phyloP scores from a whole-genome alignment of 2,113 vertebrate species.

The Gadus chalcogrammus region DNA sequence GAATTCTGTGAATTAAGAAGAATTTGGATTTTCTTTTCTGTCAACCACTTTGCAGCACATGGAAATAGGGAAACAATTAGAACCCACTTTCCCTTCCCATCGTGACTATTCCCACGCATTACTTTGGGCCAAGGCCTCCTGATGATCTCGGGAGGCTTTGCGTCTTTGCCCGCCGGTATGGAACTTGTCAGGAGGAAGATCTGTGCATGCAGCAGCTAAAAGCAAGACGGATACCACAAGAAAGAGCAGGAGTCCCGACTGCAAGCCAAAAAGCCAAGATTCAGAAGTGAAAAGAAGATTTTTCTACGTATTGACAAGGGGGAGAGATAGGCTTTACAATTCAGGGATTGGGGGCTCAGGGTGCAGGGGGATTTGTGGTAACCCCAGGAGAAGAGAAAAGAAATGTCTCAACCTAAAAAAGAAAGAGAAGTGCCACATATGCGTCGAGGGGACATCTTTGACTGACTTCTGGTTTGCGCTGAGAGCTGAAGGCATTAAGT shows the following conservation, averaged over 20 bases:
- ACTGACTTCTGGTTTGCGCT: constrained; percentile 61
- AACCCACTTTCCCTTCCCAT: constrained; percentile 85
- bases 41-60: background rate
- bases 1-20: constrained; percentile 69
- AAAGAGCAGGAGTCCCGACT: constrained; percentile 62
- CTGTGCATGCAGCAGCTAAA: constrained; percentile 82
- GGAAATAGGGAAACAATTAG: constrained; percentile 84
- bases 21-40: constrained; percentile 67
- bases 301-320: constrained; percentile 67
- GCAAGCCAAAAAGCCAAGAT: constrained; percentile 58
- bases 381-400: constrained; percentile 60
- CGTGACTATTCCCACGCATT: constrained; percentile 94
- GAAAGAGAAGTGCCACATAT: constrained; percentile 61
- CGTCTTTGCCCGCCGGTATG: constrained; percentile 87
- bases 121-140: constrained; percentile 86
- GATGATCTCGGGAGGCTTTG: constrained; percentile 90
- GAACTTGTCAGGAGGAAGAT: constrained; percentile 97
- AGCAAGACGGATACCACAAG: constrained; percentile 68
- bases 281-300: constrained; percentile 66
- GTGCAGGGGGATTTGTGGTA: constrained; percentile 65
- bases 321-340: constrained; percentile 64
- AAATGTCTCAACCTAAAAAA: constrained; percentile 53
- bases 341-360: constrained; percentile 58
- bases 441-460: constrained; percentile 53
- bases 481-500: constrained; percentile 58